Evolutionary conservation across 2,888 invertebrate genomes (phyloP), one percentile per base, ranked within the genome.

Genomic region (Drosophila limbata): DNA sequence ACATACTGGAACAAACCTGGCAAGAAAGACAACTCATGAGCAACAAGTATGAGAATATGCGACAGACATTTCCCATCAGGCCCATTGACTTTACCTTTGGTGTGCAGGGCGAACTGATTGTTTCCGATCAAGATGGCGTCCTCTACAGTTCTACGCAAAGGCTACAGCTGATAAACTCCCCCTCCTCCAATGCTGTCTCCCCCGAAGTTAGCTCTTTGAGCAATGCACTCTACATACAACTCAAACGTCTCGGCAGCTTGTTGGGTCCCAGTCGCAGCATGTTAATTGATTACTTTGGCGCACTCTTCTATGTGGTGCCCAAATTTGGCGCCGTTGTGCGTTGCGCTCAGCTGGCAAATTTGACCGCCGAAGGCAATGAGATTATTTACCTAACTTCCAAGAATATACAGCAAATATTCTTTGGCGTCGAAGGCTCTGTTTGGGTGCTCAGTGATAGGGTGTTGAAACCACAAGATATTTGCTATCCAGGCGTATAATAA

Each of bases 311-410:
- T 73, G 88, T 90, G n/a, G 87, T 92, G 13, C 81, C 89, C 3
- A 92, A 91, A 56, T 92, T 86, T 67, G 92, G 91, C 5, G 90
- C 91, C 6, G 90, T 92, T 1, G 89, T 92, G 47, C 89, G 91
- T 13, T 90, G 90, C 15, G 63, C 78, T 3, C 63, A 77, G 4
- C 78, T 82, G 13, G 45, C 63, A 2, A 90, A 91, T 51, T 69
- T 92, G 5, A 90, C 91, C 0, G 79, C 91, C 1, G 91, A 91
- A 59, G 90, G 90, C 47, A 91, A 91, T 60, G 91, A 91, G 73
- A 91, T 92, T 52, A 90, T 92, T 17, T 91, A 91, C 39, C 60
- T 92, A 42, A 92, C 90, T 10, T 88, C 92, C 1, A 89, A 90
- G 61, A 91, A 91, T 61, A 90, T 92, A 33, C 91, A 91, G 62